phyloP scores from a whole-genome alignment of 2,888 invertebrate genomes.

The Ernsta delagoae region DNA sequence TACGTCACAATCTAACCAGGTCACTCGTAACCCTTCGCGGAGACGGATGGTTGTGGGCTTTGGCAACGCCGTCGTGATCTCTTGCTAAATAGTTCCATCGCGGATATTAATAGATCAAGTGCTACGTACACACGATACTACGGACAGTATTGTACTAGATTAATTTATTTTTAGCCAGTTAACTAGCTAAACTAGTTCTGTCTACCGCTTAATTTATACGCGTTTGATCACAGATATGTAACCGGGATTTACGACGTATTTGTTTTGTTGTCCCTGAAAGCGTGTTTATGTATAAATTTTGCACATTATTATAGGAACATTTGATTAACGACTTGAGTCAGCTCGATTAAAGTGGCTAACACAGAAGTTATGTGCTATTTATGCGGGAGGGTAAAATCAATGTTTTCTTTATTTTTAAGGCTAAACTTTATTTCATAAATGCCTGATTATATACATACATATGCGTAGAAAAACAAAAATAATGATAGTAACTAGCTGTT shows the following conservation, averaged over 20 bases:
- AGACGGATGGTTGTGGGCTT: constrained; percentile 10
- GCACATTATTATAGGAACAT: neutral
- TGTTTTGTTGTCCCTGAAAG: neutral
- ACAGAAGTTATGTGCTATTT: too few relatives aligned
- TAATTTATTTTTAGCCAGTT: constrained; percentile 5
- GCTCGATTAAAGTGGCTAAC: neutral
- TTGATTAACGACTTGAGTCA: neutral
- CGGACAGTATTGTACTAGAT: neutral
- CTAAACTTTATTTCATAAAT: too few relatives aligned
- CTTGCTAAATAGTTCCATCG: constrained; percentile 24
- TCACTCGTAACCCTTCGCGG: constrained; percentile 49
- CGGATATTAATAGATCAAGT: neutral
- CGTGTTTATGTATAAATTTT: neutral
- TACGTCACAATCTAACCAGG: constrained; percentile 72
- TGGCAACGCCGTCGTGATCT: constrained; percentile 21
- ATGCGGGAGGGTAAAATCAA: too few relatives aligned
- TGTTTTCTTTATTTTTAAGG: too few relatives aligned
- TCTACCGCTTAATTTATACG: neutral
- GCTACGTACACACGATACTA: constrained; percentile 1
- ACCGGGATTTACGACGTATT: neutral
- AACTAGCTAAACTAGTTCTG: neutral
- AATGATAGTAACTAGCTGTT: too few relatives aligned
- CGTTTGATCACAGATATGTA: neutral
- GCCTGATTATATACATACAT: too few relatives aligned
- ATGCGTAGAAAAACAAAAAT: too few relatives aligned